Evolutionary conservation across 30 jellyfish, hydroid and myxozoan genomes (phyloP).

Genomic region (Pelagia noctiluca): DNA sequence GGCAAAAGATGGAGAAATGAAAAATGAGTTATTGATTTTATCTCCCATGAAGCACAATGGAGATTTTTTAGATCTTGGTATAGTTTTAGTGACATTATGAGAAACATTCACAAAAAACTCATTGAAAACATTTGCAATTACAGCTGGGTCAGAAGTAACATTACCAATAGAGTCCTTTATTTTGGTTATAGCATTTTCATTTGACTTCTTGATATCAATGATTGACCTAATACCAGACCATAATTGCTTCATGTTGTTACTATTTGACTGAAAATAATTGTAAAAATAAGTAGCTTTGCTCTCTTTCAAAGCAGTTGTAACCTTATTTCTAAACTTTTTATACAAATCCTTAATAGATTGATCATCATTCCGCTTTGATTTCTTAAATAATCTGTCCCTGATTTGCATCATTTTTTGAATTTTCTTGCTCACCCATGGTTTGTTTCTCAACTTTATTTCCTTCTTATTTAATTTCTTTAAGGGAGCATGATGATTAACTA

Average conservation of each 20-base stretch:
- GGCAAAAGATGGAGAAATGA: no score
- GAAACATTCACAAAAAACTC: constrained; percentile 40
- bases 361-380: constrained; percentile 24
- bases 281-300: constrained; percentile 34
- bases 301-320: constrained; percentile 32
- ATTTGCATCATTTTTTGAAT: constrained; percentile 56
- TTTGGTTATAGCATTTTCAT: constrained; percentile 22
- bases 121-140: constrained; percentile 61
- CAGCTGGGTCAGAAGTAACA: constrained; percentile 51
- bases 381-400: constrained; percentile 31
- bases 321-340: constrained; percentile 37
- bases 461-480: constrained; percentile 40
- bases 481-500: constrained; percentile 47
- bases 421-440: constrained; percentile 38
- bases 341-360: constrained; percentile 20
- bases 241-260: no score
- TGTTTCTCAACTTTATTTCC: constrained; percentile 50
- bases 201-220: constrained; percentile 33
- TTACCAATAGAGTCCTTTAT: constrained; percentile 12
- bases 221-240: constrained; percentile 42
- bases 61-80: no score
- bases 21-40: no score
- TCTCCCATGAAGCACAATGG: no score
- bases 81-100: constrained; percentile 35
- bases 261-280: constrained; percentile 32